Base-by-base conservation (phyloP, 1,140 invertebrate genomes). In the Plectrocnemia conspersa region DNA sequence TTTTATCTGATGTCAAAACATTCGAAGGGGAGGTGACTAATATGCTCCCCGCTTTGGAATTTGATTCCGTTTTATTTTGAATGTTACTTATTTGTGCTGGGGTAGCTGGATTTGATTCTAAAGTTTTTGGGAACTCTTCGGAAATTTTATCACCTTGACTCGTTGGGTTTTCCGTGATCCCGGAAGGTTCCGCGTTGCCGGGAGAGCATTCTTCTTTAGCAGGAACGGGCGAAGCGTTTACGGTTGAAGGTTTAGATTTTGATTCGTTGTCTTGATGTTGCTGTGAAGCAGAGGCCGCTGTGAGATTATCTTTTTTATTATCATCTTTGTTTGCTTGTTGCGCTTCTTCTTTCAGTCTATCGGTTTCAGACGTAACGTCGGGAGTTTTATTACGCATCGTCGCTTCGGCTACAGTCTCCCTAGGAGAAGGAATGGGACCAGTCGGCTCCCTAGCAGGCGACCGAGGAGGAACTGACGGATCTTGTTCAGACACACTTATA, bases 1-100 rank as follows among this genome's bases (percentile, higher is more conserved):
- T 58, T 46, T 58, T 58, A 11, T 58, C 56, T 13, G 40, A 13
- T 18, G 44, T 5, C 32, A 22, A 33, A 27, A 48, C 45, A 35
- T 32, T 32, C 27, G 45, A 48, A 13, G 45, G n/a, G 4, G 45
- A 32, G 21, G 27, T 35, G 45, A 48, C 45, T 22, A 48, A 33
- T 11, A 48, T 32, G 13, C 45, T 32, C 22, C 45, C 32, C n/a
- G 21, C 23, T 29, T 48, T 48, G 11, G 16, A 19, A 22, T 15
- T 48, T n/a, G 45, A 33, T 19, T 48, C 45, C 1, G 21, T 35
- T 35, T 48, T 48, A 29, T 33, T 48, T 48, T 48, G 45, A 35
- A 11, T 35, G 29, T 23, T 33, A 3, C 13, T 19, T 21, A n/a
- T n/a, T 33, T 18, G 21, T 10, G 13, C 22, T 33, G 27, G 4